These are phyloP conservation scores for Tragelaphus oryx DNA, from an alignment of 2,797 vertebrate species.

Conservation along the genomic window DNA sequence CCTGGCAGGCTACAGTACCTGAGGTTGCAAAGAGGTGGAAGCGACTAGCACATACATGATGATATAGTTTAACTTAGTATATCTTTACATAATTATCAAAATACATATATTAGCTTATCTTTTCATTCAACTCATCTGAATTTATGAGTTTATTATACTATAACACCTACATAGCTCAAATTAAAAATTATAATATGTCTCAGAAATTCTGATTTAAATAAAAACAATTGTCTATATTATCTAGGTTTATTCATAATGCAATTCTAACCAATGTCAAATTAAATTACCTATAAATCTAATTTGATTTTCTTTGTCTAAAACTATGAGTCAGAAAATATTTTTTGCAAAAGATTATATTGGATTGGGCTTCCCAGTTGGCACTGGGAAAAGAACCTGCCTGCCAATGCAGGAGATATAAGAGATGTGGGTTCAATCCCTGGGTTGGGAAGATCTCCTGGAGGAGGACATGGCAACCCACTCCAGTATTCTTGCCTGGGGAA, in stretches of 20 bases:
- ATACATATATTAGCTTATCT: neutral
- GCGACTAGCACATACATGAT: neutral
- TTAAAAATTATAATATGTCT: neutral
- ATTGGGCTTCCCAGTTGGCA: neutral
- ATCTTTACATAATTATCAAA: neutral
- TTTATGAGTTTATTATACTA: neutral
- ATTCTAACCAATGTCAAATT: neutral
- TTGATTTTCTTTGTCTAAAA: neutral
- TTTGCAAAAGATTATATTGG: neutral
- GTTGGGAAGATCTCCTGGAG: neutral
- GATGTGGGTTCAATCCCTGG: neutral
- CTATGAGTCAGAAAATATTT: neutral
- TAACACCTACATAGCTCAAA: neutral
- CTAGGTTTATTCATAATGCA: neutral
- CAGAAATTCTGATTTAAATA: neutral
- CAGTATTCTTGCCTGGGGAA: neutral
- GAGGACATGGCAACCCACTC: neutral
- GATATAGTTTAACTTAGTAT: neutral
- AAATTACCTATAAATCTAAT: neutral
- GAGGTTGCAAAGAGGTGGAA: neutral
- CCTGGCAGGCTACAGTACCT: neutral
- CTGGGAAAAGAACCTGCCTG: neutral
- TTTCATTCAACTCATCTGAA: neutral
- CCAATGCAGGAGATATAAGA: neutral
- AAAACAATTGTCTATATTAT: neutral